A percentile compares a stretch with the other conserved stretches of the same genome.
phyloP scores from a whole-genome alignment of 2,797 vertebrate genomes.

The Xyrichtys novacula region DNA sequence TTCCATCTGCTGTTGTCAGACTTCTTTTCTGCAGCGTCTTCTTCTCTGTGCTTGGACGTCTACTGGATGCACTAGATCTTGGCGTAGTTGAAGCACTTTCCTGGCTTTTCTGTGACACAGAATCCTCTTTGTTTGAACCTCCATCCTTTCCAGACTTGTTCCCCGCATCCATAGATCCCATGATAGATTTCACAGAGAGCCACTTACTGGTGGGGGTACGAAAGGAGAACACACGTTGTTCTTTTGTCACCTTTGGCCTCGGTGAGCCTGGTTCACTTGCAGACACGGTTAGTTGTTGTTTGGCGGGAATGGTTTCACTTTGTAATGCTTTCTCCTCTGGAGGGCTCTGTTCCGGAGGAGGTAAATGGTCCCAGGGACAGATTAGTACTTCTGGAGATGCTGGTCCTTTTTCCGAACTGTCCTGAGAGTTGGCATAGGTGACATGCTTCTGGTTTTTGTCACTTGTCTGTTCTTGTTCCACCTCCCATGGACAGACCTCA shows the following conservation, averaged over 20 bases:
- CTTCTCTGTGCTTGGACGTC: conserved; percentile 65
- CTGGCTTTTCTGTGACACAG: conserved; percentile 67
- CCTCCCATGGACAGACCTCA: conserved; percentile 78
- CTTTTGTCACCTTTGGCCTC: conserved; percentile 70
- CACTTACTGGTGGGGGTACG: conserved; percentile 81
- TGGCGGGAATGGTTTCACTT: conserved; percentile 61
- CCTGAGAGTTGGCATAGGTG: conserved; percentile 83
- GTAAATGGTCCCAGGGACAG: conserved; percentile 71
- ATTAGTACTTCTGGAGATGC: conserved; percentile 62
- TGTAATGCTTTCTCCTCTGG: conserved; percentile 58
- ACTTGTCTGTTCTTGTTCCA: conserved; percentile 55
- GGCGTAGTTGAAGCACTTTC: conserved; percentile 70
- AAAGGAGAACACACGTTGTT: conserved; percentile 74
- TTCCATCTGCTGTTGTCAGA: conserved; percentile 73
- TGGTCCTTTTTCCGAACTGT: conserved; percentile 64
- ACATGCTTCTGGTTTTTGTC: conserved; percentile 85
- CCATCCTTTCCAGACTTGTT: conserved; percentile 54
- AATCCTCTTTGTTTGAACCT: conserved; percentile 66
- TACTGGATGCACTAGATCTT: conserved; percentile 59
- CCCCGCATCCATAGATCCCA: conserved; percentile 61
- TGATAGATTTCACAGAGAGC: conserved; percentile 86
- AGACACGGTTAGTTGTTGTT: conserved; percentile 71
- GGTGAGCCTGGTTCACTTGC: conserved; percentile 83
- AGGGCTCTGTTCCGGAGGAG: conserved; percentile 47
- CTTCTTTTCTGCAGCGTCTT: conserved; percentile 74